phyloP scores from a whole-genome alignment of 1,140 invertebrate species.

The Drosophila simulans region DNA sequence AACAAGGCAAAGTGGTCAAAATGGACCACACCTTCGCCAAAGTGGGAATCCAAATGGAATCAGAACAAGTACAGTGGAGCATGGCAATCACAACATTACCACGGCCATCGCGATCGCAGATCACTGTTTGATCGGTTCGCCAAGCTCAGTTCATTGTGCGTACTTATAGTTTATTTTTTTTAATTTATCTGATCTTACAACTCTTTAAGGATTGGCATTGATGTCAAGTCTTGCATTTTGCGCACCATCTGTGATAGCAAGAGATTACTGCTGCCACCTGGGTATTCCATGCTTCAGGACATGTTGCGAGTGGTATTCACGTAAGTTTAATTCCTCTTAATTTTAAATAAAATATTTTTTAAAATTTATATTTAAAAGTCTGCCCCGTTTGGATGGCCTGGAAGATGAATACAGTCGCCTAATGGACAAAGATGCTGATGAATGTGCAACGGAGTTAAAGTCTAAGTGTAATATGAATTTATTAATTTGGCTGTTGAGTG shows the following conservation, averaged over 20 bases:
- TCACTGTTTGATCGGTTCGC: conserved; percentile 63
- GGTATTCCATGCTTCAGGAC: conserved; percentile 78
- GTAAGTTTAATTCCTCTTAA: conserved; percentile 36
- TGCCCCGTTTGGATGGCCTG: conserved; percentile 68
- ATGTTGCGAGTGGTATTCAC: conserved; percentile 71
- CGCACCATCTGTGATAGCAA: conserved; percentile 73
- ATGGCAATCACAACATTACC: conserved; percentile 34
- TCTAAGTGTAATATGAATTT: conserved; percentile 65
- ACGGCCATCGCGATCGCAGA: conserved; percentile 69
- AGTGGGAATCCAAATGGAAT: conserved; percentile 28
- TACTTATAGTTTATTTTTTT: neutral
- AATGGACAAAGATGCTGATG: conserved; percentile 51
- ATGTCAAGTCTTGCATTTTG: conserved; percentile 75
- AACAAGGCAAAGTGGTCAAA: conserved; percentile 40
- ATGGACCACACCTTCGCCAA: conserved; percentile 40
- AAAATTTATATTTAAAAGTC: conserved; percentile 23
- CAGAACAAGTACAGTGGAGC: neutral
- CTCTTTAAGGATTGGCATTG: conserved; percentile 56
- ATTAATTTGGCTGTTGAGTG: conserved; percentile 65
- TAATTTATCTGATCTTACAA: rapidly evolving
- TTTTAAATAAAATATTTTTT: neutral
- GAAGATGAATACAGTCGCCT: conserved; percentile 70
- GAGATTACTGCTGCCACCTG: conserved; percentile 67
- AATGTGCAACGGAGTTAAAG: conserved; percentile 50
- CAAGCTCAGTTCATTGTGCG: conserved; percentile 60